Base-by-base conservation (phyloP, 2,888 invertebrate genomes). In the Tuberolachnus salignus region DNA sequence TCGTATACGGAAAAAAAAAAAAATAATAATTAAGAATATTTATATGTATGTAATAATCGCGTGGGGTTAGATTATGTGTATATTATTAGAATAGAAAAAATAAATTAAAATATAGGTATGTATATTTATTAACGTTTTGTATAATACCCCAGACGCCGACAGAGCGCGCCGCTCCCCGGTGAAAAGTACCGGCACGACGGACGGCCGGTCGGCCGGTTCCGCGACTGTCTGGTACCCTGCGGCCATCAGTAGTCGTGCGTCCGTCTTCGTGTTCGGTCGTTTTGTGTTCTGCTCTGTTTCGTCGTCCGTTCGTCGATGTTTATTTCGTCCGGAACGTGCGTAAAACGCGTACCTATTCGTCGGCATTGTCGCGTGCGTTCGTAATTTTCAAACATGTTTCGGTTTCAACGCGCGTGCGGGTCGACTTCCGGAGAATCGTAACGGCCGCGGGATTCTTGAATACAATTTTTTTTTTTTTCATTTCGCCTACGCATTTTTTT, bases 121-220 rank as follows among this genome's bases (percentile, higher is more conserved):
- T n/a, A n/a, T n/a, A n/a, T n/a, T n/a, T n/a, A n/a, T n/a, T n/a
- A n/a, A n/a, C n/a, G n/a, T n/a, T n/a, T n/a, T n/a, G n/a, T n/a
- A n/a, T n/a, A 55, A 55, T 21, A 26, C 26, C 46, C 57, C 34
- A 19, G 72, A 6, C 34, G 61, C 11, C 49, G 51, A 16, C 51
- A 73, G 72, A 73, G 61, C 16, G 72, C 72, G 72, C 72, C 49
- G 49, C 23, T 66, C 66, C 1, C 67, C 67, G 67, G 67, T 42
- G 21, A 70, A 70, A 42, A 34, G 34, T 34, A 34, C 34, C 34
- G 34, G 34, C 34, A 34, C 34, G 6, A 69, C 69, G 19, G 21
- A n/a, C 34, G 51, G 51, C 34, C 49, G 61, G 14, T 10, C 19
- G 1, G 14, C 57, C 57, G 44, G 72, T 23, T 23, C 44, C 26